Conservation (phyloP, 2,888 invertebrate species). For the Acleris laterana region DNA sequence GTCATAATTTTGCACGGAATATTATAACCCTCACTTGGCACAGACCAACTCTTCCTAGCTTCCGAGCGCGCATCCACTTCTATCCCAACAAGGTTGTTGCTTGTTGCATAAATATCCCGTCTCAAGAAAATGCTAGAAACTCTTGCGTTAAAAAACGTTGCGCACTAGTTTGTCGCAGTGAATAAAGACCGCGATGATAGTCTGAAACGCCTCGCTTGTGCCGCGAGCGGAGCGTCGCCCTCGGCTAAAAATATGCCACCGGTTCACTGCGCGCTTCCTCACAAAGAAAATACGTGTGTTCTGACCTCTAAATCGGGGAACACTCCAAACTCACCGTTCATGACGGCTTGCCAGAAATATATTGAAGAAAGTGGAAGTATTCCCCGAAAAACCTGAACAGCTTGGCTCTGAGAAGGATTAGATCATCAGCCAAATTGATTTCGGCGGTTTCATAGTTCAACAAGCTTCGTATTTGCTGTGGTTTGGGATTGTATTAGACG, state of each 20-base stretch:
- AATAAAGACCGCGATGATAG: constrained; percentile 33
- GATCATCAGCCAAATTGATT: constrained; percentile 12
- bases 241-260: constrained; percentile 77
- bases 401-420: constrained; percentile 6
- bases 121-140: constrained; percentile 29
- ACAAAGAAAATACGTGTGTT: constrained; percentile 75
- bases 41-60: background rate
- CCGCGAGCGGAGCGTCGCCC: constrained; percentile 70
- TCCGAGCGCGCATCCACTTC: background rate
- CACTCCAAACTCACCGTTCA: constrained; percentile 52
- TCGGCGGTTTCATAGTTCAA: constrained; percentile 11
- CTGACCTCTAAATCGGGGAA: constrained; percentile 73
- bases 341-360: constrained; percentile 44
- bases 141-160: constrained; percentile 14
- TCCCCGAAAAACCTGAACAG: constrained; percentile 20
- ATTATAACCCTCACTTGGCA: constrained; percentile 15
- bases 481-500: constrained; percentile 14
- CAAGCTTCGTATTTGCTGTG: constrained; percentile 7
- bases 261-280: constrained; percentile 73
- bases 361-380: constrained; percentile 38
- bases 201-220: constrained; percentile 36
- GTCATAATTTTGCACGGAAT: background rate
- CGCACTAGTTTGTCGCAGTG: constrained; percentile 19
- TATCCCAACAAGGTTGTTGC: constrained; percentile 10
- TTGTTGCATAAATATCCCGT: constrained; percentile 6